A percentile compares a stretch with the other conserved stretches of the same genome.
phyloP scores from a whole-genome alignment of 2,888 invertebrate genomes.

The Drosophila planitibia region DNA sequence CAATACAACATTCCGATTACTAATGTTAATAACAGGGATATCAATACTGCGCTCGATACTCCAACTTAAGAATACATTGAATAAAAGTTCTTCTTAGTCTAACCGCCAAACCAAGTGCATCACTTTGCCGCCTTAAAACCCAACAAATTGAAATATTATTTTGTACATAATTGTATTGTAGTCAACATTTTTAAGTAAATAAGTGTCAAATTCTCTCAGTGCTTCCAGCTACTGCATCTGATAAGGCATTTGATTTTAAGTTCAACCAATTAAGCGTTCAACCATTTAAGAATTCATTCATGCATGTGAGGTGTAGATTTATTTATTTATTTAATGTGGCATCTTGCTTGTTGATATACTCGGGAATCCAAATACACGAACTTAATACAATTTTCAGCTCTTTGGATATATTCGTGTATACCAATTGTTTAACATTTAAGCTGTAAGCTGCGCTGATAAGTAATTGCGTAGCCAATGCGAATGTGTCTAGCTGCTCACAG shows the following conservation, averaged over 20 bases:
- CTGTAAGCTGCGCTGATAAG: conserved; percentile 10
- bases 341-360: background rate
- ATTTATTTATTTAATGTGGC: background rate
- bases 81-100: too few relatives aligned
- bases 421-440: background rate
- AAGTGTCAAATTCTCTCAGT: background rate
- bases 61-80: too few relatives aligned
- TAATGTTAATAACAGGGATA: too few relatives aligned
- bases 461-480: background rate
- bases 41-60: too few relatives aligned
- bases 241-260: background rate
- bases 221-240: background rate
- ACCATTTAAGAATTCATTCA: background rate
- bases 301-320: background rate
- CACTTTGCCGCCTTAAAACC: too few relatives aligned
- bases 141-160: background rate
- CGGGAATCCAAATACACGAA: background rate
- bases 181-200: background rate
- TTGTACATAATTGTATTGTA: background rate
- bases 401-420: background rate
- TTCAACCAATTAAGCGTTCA: background rate
- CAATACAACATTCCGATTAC: too few relatives aligned
- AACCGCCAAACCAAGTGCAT: too few relatives aligned
- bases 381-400: background rate
- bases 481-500: background rate